Conservation (phyloP, 2,797 vertebrate species). For the Chlorospingus flavigularis region DNA sequence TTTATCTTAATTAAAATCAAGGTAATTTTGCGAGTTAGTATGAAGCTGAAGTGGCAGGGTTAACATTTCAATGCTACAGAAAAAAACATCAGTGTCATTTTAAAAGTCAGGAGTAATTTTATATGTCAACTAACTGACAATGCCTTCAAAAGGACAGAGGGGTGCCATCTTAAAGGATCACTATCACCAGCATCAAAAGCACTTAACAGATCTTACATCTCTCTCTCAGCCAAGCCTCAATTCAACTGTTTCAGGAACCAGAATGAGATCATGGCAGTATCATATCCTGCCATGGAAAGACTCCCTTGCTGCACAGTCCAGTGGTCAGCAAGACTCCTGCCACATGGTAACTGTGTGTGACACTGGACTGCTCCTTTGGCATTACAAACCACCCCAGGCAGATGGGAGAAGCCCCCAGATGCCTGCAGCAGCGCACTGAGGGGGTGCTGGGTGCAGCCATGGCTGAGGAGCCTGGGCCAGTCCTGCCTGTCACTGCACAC, state of each 20-base stretch:
- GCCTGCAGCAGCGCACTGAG: not conserved
- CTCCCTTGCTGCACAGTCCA: not conserved
- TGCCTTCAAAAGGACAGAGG: not conserved
- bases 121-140: not conserved
- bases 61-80: not conserved
- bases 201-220: not conserved
- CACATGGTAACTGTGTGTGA: accelerated
- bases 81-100: not conserved
- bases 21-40: constrained; percentile 6
- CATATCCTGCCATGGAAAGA: not conserved
- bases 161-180: not conserved
- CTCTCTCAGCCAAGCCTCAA: not conserved
- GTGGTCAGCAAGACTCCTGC: not conserved
- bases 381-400: not conserved
- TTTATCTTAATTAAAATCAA: constrained; percentile 64
- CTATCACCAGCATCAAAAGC: not conserved
- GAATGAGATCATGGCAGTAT: not conserved
- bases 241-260: not conserved
- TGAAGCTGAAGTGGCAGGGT: not conserved
- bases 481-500: not conserved
- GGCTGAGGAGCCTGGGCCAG: not conserved
- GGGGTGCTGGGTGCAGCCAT: not conserved
- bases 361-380: not conserved
- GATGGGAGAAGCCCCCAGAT: not conserved
- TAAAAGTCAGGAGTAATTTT: not conserved